Conservation (phyloP, 2,888 invertebrate species). For the Tricholauxania praeusta region DNA sequence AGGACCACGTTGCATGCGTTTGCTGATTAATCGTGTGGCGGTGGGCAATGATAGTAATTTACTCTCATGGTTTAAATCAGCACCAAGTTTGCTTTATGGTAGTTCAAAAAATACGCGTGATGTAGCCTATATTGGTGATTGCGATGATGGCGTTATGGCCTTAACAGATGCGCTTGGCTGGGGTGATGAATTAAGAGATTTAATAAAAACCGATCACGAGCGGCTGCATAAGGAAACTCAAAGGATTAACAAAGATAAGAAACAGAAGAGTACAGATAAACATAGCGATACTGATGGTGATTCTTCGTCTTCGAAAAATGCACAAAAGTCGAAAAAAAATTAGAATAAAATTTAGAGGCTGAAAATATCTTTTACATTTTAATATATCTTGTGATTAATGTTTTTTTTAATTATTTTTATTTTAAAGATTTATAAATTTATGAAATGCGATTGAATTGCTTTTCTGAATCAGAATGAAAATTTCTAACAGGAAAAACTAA, state of each 20-base stretch:
- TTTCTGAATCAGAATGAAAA: no score
- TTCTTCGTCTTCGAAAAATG: not conserved
- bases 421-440: no score
- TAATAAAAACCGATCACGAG: conserved; percentile 72
- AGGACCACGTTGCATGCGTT: conserved; percentile 79
- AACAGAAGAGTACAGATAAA: conserved; percentile 3
- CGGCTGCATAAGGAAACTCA: conserved; percentile 65
- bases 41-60: conserved; percentile 70
- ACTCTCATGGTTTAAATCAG: conserved; percentile 58
- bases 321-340: no score
- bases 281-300: conserved; percentile 10
- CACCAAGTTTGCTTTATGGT: conserved; percentile 75
- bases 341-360: no score
- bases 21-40: conserved; percentile 89
- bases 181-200: conserved; percentile 75
- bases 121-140: conserved; percentile 85
- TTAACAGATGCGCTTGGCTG: conserved; percentile 84
- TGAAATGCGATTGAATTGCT: no score
- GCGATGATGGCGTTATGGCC: conserved; percentile 82
- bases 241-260: not conserved
- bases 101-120: conserved; percentile 75
- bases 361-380: no score
- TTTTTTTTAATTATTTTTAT: no score
- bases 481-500: no score
- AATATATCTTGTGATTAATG: no score